Evolutionary conservation across 2,888 invertebrate genomes (phyloP).

Genomic region (Netelia virgata): DNA sequence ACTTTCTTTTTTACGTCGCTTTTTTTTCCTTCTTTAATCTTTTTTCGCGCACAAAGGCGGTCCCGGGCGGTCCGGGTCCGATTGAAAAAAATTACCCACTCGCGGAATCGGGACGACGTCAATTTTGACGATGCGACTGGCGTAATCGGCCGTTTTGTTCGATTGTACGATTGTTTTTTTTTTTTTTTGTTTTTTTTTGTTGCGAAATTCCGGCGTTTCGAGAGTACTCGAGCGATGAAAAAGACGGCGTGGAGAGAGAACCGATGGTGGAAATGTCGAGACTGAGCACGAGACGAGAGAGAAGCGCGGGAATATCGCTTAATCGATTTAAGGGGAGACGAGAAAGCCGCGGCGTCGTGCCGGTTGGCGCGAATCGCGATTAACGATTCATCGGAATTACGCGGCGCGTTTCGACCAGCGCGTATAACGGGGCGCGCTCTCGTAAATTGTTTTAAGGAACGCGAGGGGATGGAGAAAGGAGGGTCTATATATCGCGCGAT

Average conservation of each 20-base stretch:
- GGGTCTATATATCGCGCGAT: conserved; percentile 38
- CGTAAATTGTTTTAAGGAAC: conserved; percentile 61
- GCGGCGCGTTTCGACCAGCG: conserved; percentile 61
- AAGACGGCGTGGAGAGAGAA: background rate
- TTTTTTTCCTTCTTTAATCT: background rate
- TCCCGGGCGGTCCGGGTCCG: background rate
- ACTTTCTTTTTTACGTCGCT: conserved; percentile 13
- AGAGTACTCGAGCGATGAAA: background rate
- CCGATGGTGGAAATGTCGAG: too few relatives aligned
- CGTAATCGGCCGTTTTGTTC: background rate
- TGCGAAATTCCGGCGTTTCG: background rate
- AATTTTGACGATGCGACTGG: background rate
- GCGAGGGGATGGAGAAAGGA: background rate
- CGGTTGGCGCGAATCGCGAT: conserved; percentile 52
- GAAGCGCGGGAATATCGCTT: background rate
- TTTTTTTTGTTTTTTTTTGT: background rate
- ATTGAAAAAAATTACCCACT: background rate
- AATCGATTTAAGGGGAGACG: conserved; percentile 23
- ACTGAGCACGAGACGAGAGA: background rate
- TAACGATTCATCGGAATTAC: conserved; percentile 67
- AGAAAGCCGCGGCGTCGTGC: conserved; percentile 13
- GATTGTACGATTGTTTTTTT: background rate
- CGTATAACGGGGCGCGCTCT: conserved; percentile 21
- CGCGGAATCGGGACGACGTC: background rate
- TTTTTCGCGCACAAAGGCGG: background rate